Base-by-base conservation (phyloP, 2,888 invertebrate genomes). In the Agrotis segetum region DNA sequence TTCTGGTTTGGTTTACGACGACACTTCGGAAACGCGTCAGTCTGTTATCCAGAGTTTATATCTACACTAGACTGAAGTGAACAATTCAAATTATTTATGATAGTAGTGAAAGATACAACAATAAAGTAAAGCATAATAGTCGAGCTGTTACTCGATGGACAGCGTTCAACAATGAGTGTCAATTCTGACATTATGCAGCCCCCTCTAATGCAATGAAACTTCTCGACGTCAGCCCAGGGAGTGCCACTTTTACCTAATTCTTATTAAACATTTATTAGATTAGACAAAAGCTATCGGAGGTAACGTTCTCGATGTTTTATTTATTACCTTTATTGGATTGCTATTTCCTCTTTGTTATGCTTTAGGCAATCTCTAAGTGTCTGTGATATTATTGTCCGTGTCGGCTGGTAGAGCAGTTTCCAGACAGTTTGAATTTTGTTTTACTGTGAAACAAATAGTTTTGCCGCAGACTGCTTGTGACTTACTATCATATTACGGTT, bases 231-330 rank as follows among this genome's bases (percentile, higher is more conserved):
- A 78, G 61, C 79, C 69, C 78, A 81, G 90, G 91, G 92, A 88
- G 92, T 88, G 93, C 92, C 92, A 92, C 92, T 92, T 92, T 92
- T 92, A 92, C 92, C 94, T 95, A 95, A 95, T 95, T 95, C 95
- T 92, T 95, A 95, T 94, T 95, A 95, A 95, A 95, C 94, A 95
- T 96, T 96, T 95, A 96, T 95, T 96, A 92, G 92, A 95, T 95
- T 94, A 95, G 92, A 93, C 91, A 92, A 94, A 92, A 92, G 92
- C 94, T 92, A 95, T 95, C 91, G 86, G 86, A 91, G 90, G 92
- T 92, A 93, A 92, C 89, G 88, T 87, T 68, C 85, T 84, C 89
- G 55, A 94, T 96, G 95, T 95, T 94, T 96, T 95, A 96, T 96
- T 95, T 95, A 95, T 94, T 89, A 91, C 89, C 91, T 89, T 93